Conservation (phyloP, 2,888 invertebrate species). For the Ephialtes manifestator region DNA sequence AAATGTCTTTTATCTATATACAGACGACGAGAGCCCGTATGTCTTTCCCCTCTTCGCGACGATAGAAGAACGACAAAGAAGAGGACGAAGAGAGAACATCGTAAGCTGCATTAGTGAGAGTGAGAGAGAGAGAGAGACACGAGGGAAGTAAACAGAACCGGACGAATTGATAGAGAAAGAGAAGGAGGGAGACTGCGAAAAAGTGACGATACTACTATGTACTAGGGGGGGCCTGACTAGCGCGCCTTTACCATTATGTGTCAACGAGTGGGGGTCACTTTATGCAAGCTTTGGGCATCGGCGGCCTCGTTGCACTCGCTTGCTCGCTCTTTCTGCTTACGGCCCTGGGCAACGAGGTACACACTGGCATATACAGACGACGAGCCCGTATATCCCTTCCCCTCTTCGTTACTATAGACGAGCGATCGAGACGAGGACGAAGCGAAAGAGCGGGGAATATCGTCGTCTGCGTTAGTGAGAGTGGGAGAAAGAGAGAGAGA, state of each 20-base stretch:
- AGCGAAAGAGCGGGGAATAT: too few species aligned
- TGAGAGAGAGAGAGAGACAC: constrained; percentile 13
- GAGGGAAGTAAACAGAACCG: constrained; percentile 34
- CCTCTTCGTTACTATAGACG: constrained; percentile 43
- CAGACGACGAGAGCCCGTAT: constrained; percentile 58
- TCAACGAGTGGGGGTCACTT: constrained; percentile 56
- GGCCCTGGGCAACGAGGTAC: constrained; percentile 69
- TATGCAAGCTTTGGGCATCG: constrained; percentile 22
- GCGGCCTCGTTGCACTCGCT: constrained; percentile 70
- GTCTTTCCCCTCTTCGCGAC: constrained; percentile 27
- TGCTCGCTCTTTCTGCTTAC: constrained; percentile 63
- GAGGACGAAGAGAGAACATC: too few species aligned
- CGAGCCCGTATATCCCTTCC: constrained; percentile 50
- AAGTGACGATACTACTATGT: too few species aligned
- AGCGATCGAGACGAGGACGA: background rate
- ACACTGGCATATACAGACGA: constrained; percentile 19
- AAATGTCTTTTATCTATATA: too few species aligned
- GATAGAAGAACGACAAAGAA: constrained; percentile 24
- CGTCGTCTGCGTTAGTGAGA: constrained; percentile 16
- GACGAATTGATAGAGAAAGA: constrained; percentile 36
- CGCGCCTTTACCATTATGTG: constrained; percentile 52
- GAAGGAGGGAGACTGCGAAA: constrained; percentile 21
- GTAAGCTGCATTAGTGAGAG: constrained; percentile 25
- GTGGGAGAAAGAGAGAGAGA: constrained; percentile 20
- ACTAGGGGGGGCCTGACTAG: constrained; percentile 8